Conservation (phyloP, 2,888 invertebrate species). For the Odontocerum albicorne region DNA sequence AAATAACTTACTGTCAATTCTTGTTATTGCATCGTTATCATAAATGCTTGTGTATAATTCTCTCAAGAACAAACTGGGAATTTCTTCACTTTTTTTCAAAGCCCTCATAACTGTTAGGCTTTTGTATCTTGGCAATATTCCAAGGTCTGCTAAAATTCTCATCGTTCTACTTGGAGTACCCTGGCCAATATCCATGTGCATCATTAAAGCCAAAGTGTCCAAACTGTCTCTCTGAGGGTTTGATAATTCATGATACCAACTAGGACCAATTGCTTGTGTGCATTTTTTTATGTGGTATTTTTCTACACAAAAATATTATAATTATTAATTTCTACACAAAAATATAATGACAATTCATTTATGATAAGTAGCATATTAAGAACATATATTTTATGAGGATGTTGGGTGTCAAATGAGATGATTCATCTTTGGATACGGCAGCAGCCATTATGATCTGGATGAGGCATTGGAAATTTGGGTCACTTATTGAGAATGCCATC, state of each 20-base stretch:
- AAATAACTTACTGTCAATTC: slow-evolving; percentile 16
- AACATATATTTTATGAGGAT: too few species aligned
- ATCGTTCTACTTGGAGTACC: slow-evolving; percentile 45
- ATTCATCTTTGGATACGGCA: too few species aligned
- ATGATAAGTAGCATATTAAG: too few species aligned
- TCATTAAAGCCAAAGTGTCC: slow-evolving; percentile 43
- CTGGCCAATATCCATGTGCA: slow-evolving; percentile 50
- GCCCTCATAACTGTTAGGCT: slow-evolving; percentile 44
- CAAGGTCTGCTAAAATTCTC: slow-evolving; percentile 43
- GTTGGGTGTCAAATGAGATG: too few species aligned
- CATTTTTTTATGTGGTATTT: too few species aligned
- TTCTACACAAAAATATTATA: too few species aligned
- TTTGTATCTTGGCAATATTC: slow-evolving; percentile 45
- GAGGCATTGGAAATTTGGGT: too few species aligned
- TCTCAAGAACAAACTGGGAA: slow-evolving; percentile 54
- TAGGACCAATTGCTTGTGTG: slow-evolving; percentile 48
- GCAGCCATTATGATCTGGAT: too few species aligned
- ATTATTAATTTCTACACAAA: too few species aligned
- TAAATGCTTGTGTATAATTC: slow-evolving; percentile 47
- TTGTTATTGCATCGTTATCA: slow-evolving; percentile 46
- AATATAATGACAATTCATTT: too few species aligned
- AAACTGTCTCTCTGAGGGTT: slow-evolving; percentile 46
- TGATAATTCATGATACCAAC: slow-evolving; percentile 52
- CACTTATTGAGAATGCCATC: too few species aligned
- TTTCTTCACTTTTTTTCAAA: slow-evolving; percentile 44